Evolutionary conservation across 2,888 invertebrate species (phyloP).

Genomic region (Malthinus seriepunctatus): DNA sequence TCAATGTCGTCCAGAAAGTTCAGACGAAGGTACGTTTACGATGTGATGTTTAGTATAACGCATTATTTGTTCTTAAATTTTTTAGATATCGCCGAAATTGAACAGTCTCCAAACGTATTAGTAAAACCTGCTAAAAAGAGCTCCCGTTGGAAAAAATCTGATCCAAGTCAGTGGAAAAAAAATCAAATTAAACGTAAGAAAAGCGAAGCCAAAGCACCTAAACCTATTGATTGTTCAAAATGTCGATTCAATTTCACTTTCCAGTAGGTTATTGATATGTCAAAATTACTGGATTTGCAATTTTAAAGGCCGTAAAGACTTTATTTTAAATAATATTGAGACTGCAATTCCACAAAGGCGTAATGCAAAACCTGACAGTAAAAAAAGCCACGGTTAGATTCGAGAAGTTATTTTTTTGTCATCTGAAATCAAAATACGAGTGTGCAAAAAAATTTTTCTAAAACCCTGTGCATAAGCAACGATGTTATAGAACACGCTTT

Average conservation of each 20-base stretch:
- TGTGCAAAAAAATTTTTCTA: slow-evolving; percentile 27
- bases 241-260: slow-evolving; percentile 19
- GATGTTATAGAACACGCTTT: slow-evolving; percentile 31
- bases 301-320: slow-evolving; percentile 24
- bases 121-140: slow-evolving; percentile 1
- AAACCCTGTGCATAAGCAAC: slow-evolving; percentile 31
- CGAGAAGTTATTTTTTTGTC: slow-evolving; percentile 20
- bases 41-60: no score
- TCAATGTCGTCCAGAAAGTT: no score
- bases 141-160: slow-evolving; percentile 12
- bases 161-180: slow-evolving; percentile 17
- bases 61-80: no score
- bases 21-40: no score
- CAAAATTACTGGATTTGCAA: slow-evolving; percentile 14
- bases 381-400: slow-evolving; percentile 12
- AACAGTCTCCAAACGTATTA: no score
- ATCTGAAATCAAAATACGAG: slow-evolving; percentile 13
- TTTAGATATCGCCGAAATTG: no score
- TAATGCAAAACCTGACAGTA: slow-evolving; percentile 12
- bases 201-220: slow-evolving; percentile 14
- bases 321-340: slow-evolving; percentile 20
- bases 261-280: slow-evolving; percentile 7
- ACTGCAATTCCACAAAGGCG: slow-evolving; percentile 22
- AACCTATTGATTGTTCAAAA: slow-evolving; percentile 16
- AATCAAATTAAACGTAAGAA: slow-evolving; percentile 12